phyloP scores from a whole-genome alignment of 2,113 vertebrate genomes.

The Atlantisia rogersi region DNA sequence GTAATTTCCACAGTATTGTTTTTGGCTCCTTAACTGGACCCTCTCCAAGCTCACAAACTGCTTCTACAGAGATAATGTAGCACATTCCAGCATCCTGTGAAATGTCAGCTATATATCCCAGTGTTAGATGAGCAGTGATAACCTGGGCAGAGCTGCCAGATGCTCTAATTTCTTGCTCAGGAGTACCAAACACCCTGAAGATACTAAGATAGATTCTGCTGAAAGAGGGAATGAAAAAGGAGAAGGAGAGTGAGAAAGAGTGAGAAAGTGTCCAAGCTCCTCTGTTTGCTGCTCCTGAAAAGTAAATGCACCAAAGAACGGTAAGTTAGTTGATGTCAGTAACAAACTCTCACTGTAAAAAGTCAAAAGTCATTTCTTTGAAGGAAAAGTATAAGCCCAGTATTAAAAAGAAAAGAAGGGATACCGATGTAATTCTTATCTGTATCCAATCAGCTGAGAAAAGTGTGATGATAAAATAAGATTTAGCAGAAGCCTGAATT shows the following conservation, averaged over 20 bases:
- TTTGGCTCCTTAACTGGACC: constrained; percentile 32
- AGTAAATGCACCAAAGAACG: not conserved
- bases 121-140: not conserved
- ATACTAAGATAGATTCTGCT: not conserved
- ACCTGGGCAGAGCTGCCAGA: not conserved
- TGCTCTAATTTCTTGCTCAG: not conserved
- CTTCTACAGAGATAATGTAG: constrained; percentile 23
- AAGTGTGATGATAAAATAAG: not conserved
- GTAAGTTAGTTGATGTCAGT: not conserved
- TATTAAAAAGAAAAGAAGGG: not conserved
- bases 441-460: not conserved
- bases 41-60: not conserved
- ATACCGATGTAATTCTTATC: not conserved
- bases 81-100: constrained; percentile 7
- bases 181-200: not conserved
- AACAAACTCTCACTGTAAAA: not conserved
- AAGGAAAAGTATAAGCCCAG: not conserved
- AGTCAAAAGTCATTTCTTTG: not conserved
- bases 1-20: constrained; percentile 30
- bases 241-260: not conserved
- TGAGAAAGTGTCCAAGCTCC: not conserved
- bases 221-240: not conserved
- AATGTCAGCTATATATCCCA: not conserved
- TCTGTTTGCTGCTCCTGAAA: not conserved
- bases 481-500: not conserved